Percentiles rank a stretch among this genome's conserved stretches.
Conservation (phyloP, 2,888 invertebrate genomes). For the Phorcus lineatus region DNA sequence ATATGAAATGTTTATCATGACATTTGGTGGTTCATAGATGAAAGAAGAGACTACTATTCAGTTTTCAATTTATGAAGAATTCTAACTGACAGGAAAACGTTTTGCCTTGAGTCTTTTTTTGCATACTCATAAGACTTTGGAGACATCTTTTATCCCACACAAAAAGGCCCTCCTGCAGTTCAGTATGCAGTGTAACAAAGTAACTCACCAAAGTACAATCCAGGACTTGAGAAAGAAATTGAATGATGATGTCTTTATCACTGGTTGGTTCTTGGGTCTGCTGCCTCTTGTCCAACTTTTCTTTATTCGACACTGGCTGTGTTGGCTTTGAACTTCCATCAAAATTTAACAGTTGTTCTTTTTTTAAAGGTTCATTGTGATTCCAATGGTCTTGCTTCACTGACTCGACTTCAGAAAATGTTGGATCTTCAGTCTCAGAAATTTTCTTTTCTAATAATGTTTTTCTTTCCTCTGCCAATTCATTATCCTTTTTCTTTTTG, state of each 20-base stretch:
- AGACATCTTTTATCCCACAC: no score
- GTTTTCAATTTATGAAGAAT: no score
- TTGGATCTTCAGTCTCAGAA: background rate
- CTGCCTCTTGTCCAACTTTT: background rate
- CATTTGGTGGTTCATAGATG: no score
- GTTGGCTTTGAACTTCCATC: background rate
- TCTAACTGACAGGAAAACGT: no score
- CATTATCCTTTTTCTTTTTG: background rate
- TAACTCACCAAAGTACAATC: constrained; percentile 30
- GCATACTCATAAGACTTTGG: no score
- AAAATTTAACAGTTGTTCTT: background rate
- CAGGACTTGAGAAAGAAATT: constrained; percentile 30
- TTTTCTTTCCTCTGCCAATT: background rate
- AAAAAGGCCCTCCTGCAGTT: no score
- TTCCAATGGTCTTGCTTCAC: background rate
- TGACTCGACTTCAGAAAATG: background rate
- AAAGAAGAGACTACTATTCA: no score
- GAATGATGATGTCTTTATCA: constrained; percentile 14
- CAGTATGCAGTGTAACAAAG: no score
- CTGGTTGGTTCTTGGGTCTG: background rate
- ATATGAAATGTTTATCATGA: no score
- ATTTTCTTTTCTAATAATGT: background rate
- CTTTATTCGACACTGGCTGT: background rate
- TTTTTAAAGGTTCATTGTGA: background rate
- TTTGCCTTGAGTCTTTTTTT: no score